Percentiles rank a stretch among this genome's conserved stretches.
phyloP scores from a whole-genome alignment of 2,888 invertebrate species.

The Onchidella celtica region DNA sequence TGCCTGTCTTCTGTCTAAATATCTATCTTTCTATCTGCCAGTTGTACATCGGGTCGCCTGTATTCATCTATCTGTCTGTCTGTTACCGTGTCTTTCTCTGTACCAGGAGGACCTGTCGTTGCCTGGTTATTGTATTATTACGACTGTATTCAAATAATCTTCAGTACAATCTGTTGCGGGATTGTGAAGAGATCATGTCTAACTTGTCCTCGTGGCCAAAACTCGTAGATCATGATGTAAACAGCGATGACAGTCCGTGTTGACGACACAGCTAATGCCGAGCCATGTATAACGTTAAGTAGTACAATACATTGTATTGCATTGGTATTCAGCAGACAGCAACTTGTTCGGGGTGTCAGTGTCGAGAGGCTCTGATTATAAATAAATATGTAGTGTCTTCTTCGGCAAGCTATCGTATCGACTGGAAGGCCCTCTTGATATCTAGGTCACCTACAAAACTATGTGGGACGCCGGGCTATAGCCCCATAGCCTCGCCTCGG shows the following conservation, averaged over 20 bases:
- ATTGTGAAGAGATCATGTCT: no score
- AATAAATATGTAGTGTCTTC: not conserved
- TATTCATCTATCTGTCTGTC: slow-evolving; percentile 8
- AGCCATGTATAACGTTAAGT: no score
- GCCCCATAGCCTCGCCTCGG: not conserved
- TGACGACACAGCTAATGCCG: no score
- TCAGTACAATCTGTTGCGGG: no score
- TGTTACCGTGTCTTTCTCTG: not conserved
- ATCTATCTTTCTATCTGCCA: slow-evolving; percentile 9
- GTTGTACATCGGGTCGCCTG: not conserved
- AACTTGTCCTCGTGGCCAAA: no score
- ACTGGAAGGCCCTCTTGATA: not conserved
- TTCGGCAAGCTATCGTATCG: not conserved
- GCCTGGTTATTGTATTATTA: not conserved
- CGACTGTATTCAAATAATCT: not conserved
- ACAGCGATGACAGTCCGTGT: no score
- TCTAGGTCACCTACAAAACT: not conserved
- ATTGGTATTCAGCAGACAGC: not conserved
- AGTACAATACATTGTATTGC: no score
- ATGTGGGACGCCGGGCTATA: not conserved
- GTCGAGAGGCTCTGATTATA: no score
- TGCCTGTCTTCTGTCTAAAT: no score
- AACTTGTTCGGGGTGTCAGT: not conserved
- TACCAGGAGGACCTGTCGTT: not conserved
- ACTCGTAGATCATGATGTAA: no score